Evolutionary conservation across 2,113 vertebrate genomes (phyloP), one percentile per base, ranked within the genome.

Genomic region (Scalopus aquaticus): DNA sequence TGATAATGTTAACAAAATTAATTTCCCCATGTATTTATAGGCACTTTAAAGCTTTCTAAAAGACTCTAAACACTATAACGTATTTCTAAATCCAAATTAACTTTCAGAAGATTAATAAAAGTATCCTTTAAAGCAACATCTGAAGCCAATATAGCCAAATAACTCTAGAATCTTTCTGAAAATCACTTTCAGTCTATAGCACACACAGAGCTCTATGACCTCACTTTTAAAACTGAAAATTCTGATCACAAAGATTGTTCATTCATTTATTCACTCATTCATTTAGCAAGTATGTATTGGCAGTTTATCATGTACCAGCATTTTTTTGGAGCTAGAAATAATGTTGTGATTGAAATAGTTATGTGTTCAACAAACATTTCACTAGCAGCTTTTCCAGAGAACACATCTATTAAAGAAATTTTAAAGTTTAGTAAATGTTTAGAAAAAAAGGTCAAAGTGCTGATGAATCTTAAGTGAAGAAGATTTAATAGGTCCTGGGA

Each of bases 61-160:
- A 65, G 3, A 39, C 20, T 82, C 6, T 13, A 5, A 19, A 30
- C 74, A 1, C 32, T 84, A 28, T 7, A 70, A 80, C 32, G 64
- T 49, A 30, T 49, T 90, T 94, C 42, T 88, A 70, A 79, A 91
- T 88, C 4, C 60, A 93, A 67, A 80, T 54, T 65, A 72, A 78
- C 13, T 64, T 42, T 69, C 28, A 49, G 10, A 80, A 76, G 4
- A 20, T 65, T 35, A 84, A 65, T 39, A 28, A 67, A 35, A 0
- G 2, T 96, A 8, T 84, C 35, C 2, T 60, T 67, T 67, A 91
- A 93, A 56, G 16, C 3, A 12, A 39, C 58, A 5, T 42, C 32
- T 70, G 58, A 72, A 91, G 54, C 28, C 17, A 35, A 35, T 30
- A 26, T 60, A 60, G 7, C 2, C 51, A 37, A 74, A 72, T 24